Evolutionary conservation across 53 echinoderm and acorn worm species (phyloP), one percentile per base, ranked within the genome.

Genomic region (Mesocentrotus franciscanus): DNA sequence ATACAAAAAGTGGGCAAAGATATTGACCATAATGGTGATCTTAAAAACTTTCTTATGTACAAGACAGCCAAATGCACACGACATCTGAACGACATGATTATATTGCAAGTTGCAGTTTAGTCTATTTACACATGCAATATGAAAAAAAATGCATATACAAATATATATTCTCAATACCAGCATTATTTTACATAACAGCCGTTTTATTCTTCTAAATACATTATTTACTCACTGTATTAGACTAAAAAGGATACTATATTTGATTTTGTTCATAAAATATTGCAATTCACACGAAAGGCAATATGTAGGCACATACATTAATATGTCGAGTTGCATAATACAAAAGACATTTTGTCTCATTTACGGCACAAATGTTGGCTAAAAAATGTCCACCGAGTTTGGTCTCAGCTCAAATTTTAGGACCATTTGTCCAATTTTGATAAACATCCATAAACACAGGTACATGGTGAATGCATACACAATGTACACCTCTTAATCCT

Each of bases 221-320:
- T 2, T 39, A 39, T 84, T 4, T 59, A 57, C 57, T 87, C 58
- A 87, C 9, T 84, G 22, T 55, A 42, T 84, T 22, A 6, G 84
- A 42, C 49, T 84, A 42, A 4, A 87, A n/a, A 87, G 87, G 87
- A n/a, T 87, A 57, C 87, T 87, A 13, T 12, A 87, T 87, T 87
- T 20, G 14, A 57, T 58, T 87, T 87, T 87, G 87, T 87, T 87
- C 87, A 58, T 58, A 58, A 85, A 87, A 91, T 66, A 91, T 61
- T 91, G 91, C 91, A 91, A 35, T 64, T 58, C 36, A 24, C 58
- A 66, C 66, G 64, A 91, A 66, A 66, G 91, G 91, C 91, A 91
- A 91, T 91, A 66, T 66, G 22, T 91, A 91, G 91, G 91, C 91
- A 91, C 91, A 61, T 90, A 56, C 24, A 90, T 91, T 91, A 66